Evolutionary conservation across 2,888 invertebrate species (phyloP).

Genomic region (Paralinhomoeus sp.): DNA sequence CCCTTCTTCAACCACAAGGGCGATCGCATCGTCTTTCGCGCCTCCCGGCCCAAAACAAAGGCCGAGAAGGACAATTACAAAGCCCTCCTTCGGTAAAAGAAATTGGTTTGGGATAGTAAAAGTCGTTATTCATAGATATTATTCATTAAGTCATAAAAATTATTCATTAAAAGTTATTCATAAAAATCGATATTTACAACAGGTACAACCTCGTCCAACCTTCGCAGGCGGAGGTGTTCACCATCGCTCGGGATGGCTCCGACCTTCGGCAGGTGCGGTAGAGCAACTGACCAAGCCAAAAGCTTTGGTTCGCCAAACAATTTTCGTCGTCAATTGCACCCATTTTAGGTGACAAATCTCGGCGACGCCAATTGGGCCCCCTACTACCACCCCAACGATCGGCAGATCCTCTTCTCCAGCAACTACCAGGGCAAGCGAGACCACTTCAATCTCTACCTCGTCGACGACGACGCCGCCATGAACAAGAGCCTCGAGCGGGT

Average conservation of each 20-base stretch:
- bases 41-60: slow-evolving; percentile 14
- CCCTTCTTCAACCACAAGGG: slow-evolving; percentile 21
- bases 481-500: slow-evolving; percentile 8
- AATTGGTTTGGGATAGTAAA: background rate
- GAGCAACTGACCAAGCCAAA: too few species aligned
- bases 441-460: slow-evolving; percentile 14
- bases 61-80: slow-evolving; percentile 14
- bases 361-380: slow-evolving; percentile 21
- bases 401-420: slow-evolving; percentile 9
- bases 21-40: slow-evolving; percentile 16
- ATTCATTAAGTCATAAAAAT: too few species aligned
- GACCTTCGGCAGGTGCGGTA: slow-evolving; percentile 12
- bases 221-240: slow-evolving; percentile 18
- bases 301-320: too few species aligned
- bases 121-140: too few species aligned
- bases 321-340: too few species aligned
- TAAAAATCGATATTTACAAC: background rate
- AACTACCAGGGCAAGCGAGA: slow-evolving; percentile 11
- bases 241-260: slow-evolving; percentile 12
- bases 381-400: slow-evolving; percentile 16
- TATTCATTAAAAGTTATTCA: too few species aligned
- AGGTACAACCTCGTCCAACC: slow-evolving; percentile 16
- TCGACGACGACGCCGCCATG: slow-evolving; percentile 16
- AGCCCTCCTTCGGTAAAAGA: slow-evolving; percentile 6
- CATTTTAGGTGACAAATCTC: slow-evolving; percentile 11